Evolutionary conservation across 2,113 vertebrate species (phyloP).

Genomic region (Callipepla californica): DNA sequence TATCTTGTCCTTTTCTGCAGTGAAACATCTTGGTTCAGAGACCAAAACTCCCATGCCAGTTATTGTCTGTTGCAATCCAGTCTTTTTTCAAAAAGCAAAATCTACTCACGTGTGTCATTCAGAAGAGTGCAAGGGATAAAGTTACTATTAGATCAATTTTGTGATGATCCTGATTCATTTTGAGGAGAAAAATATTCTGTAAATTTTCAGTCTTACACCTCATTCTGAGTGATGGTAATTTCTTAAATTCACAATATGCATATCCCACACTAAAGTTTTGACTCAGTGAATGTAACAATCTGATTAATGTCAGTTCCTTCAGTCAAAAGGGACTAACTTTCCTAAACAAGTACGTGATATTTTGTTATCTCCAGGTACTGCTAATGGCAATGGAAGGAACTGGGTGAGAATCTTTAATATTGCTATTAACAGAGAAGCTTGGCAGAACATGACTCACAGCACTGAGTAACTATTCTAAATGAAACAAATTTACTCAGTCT

Average conservation of each 20-base stretch:
- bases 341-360: constrained; percentile 47
- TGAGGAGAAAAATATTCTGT: neutral
- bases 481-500: constrained; percentile 65
- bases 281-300: constrained; percentile 5
- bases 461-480: constrained; percentile 43
- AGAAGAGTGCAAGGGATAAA: neutral
- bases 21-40: neutral
- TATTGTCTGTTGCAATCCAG: neutral
- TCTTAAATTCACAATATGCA: constrained; percentile 11
- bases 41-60: neutral
- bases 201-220: neutral
- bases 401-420: constrained; percentile 21
- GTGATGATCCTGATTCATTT: neutral
- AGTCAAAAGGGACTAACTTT: constrained; percentile 42
- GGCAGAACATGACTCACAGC: constrained; percentile 34
- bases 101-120: neutral
- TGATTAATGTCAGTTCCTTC: constrained; percentile 23
- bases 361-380: constrained; percentile 51
- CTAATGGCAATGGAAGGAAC: constrained; percentile 51
- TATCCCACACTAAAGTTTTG: neutral
- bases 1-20: neutral
- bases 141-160: neutral
- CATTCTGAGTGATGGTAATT: neutral
- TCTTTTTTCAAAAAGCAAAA: neutral
- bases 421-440: constrained; percentile 37